Base-by-base conservation (phyloP, 2,797 vertebrate species). In the Picus viridis region DNA sequence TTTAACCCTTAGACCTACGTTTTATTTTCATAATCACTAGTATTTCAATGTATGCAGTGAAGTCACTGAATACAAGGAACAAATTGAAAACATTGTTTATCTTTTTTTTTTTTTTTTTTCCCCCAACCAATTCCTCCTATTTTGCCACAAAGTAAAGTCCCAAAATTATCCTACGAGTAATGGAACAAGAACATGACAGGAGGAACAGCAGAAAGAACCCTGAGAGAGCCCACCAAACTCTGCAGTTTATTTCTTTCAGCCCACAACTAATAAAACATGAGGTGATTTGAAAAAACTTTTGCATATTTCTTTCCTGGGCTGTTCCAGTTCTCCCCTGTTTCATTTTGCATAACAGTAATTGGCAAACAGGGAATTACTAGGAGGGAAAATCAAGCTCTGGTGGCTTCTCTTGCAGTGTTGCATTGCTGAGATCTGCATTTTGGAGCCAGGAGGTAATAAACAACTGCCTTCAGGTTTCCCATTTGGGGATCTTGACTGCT, bases 281-380 rank as follows among this genome's bases (percentile, higher is more conserved):
- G 62, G 51, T 92, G 59, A 79, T 81, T 83, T 64, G 74, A 70
- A 65, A n/a, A 56, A 84, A 91, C 89, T 93, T 93, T 71, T 34
- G 64, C 84, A 39, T 67, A 74, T 77, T 93, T 93, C 70, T 92
- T 79, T 84, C 70, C n/a, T 0, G 54, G 12, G 34, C 63, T 88
- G 39, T 84, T 86, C 39, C 70, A 76, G 43, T 57, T 73, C 59
- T 78, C 56, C 71, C 11, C 51, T 1, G 41, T 76, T 22, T 51
- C 63, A 47, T 92, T 94, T 84, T 65, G 71, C 64, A 70, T 76
- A 85, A 94, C 95, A 97, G 94, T 90, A 61, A 82, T 78, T 85
- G 65, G 82, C 76, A 91, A 70, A 86, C 83, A 80, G 70, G 88
- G 80, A 87, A 58, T 95, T 70, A 65, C 57, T 84, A 79, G 54